phyloP scores from a whole-genome alignment of 2,797 vertebrate species.

The Lerista edwardsae region DNA sequence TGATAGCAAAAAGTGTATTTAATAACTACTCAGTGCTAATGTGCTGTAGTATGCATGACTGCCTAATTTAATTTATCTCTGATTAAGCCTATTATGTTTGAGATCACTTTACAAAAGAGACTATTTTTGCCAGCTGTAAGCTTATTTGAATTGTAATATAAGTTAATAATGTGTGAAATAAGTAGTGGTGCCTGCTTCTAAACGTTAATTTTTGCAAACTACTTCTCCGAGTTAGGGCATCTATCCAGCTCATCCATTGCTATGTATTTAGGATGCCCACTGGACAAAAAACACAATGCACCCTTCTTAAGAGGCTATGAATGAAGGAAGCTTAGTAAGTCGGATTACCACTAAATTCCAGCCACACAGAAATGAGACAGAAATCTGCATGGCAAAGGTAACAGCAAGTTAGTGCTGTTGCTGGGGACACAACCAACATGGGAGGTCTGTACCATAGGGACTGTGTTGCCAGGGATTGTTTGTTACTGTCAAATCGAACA shows the following conservation, averaged over 20 bases:
- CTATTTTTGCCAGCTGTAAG: conserved; percentile 82
- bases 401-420: not conserved
- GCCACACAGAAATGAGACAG: not conserved
- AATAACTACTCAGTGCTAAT: conserved; percentile 82
- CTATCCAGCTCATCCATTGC: conserved; percentile 57
- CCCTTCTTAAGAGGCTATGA: conserved; percentile 28
- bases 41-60: conserved; percentile 80
- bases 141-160: conserved; percentile 86
- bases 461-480: not conserved
- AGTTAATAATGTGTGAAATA: conserved; percentile 88
- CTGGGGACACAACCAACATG: not conserved
- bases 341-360: fast-evolving
- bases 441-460: fast-evolving
- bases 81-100: conserved; percentile 87
- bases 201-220: conserved; percentile 80
- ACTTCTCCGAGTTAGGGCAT: conserved; percentile 68
- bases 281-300: conserved; percentile 16
- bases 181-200: conserved; percentile 79
- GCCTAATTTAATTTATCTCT: conserved; percentile 87
- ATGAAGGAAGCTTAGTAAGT: not conserved
- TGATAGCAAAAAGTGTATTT: conserved; percentile 82
- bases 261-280: conserved; percentile 45
- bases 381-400: not conserved
- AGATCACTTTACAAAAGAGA: conserved; percentile 84
- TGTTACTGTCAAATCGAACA: not conserved